Conservation (phyloP, 2,797 vertebrate species). For the Scyliorhinus canicula region DNA sequence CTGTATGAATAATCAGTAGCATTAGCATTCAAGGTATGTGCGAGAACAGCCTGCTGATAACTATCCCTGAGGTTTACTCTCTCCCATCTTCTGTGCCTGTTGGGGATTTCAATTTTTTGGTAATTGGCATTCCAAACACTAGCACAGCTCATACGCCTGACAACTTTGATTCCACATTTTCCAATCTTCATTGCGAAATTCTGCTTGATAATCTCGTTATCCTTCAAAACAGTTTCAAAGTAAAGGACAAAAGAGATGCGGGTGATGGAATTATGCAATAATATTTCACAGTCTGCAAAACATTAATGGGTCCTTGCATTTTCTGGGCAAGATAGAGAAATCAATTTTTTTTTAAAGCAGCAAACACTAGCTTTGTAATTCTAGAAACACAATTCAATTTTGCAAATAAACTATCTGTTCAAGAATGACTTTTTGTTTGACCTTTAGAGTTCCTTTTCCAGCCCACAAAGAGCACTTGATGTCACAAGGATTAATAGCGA, state of each 20-base stretch:
- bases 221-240: not conserved
- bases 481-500: not conserved
- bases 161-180: not conserved
- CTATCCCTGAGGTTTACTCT: not conserved
- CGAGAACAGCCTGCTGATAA: not conserved
- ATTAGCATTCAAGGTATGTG: slow-evolving; percentile 15
- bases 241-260: not conserved
- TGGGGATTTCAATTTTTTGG: not conserved
- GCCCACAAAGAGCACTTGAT: not conserved
- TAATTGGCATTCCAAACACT: slow-evolving; percentile 11
- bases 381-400: not conserved
- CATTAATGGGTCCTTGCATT: not conserved
- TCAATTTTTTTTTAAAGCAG: not conserved
- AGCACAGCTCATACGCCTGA: not conserved
- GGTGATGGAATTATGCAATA: not conserved
- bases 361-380: not conserved
- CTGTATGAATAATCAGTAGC: slow-evolving; percentile 11
- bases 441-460: not conserved
- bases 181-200: not conserved
- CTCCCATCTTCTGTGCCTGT: not conserved
- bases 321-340: not conserved
- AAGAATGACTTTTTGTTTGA: not conserved
- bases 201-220: not conserved
- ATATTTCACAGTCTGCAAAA: not conserved
- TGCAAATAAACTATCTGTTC: not conserved